phyloP scores from a whole-genome alignment of 2,113 vertebrate species.

The Tupaia tana region DNA sequence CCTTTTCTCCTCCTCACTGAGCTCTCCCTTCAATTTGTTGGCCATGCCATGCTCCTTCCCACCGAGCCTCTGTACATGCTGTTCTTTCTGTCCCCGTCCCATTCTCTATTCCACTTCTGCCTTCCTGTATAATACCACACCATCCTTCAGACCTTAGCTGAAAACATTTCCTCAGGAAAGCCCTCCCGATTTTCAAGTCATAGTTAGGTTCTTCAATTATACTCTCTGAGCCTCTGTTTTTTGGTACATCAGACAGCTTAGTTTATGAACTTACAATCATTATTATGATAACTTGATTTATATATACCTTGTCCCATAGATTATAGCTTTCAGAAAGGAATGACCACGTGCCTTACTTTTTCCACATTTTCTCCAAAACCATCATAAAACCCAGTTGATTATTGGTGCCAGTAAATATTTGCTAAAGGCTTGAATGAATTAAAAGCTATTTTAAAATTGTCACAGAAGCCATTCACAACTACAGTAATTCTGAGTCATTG shows the following conservation, averaged over 20 bases:
- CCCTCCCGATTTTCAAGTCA: not conserved
- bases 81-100: not conserved
- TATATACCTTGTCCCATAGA: not conserved
- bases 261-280: not conserved
- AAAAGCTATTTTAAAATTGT: conserved; percentile 11
- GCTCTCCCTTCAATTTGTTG: not conserved
- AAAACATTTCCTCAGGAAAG: not conserved
- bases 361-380: not conserved
- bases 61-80: accelerated
- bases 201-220: not conserved
- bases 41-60: not conserved
- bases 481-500: not conserved
- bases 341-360: not conserved
- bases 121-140: not conserved
- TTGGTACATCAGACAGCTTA: not conserved
- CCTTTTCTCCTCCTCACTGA: not conserved
- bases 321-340: not conserved
- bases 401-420: not conserved
- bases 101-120: not conserved
- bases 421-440: conserved; percentile 9
- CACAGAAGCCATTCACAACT: not conserved
- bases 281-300: not conserved
- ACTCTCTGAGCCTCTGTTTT: not conserved
- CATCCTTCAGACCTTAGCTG: not conserved
- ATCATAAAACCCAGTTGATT: not conserved